Percentiles rank a stretch among this genome's conserved stretches.
These are phyloP conservation scores for Leiothrix lutea DNA, from an alignment of 2,113 vertebrate species.

Conservation along the genomic window DNA sequence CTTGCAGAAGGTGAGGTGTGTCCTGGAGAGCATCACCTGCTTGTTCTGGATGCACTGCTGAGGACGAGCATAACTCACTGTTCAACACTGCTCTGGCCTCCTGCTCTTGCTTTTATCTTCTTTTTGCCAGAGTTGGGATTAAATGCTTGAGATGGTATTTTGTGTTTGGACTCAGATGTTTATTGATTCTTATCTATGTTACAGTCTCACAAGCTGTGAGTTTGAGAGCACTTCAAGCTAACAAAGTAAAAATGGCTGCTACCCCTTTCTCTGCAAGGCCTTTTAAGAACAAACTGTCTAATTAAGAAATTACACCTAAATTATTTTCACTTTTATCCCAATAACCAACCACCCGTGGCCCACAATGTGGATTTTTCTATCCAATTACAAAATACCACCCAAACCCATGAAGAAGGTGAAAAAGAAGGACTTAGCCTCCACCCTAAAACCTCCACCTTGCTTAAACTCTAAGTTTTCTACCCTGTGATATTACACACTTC, in stretches of 20 bases:
- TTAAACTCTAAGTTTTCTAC: neutral
- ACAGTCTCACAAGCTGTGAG: neutral
- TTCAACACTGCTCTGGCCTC: neutral
- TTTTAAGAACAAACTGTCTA: neutral
- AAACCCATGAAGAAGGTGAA: neutral
- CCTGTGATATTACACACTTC: neutral
- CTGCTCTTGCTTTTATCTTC: neutral
- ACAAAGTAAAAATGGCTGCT: neutral
- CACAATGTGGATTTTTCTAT: neutral
- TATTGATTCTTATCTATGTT: neutral
- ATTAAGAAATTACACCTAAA: neutral
- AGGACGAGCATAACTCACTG: fast-evolving
- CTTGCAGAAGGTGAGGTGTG: fast-evolving
- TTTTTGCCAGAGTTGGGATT: neutral
- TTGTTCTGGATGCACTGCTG: neutral
- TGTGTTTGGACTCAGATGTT: neutral
- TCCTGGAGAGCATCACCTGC: neutral
- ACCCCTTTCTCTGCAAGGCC: too few species aligned
- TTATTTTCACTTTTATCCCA: neutral
- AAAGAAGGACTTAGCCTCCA: neutral
- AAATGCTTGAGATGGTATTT: neutral
- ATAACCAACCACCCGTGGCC: neutral
- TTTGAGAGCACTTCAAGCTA: neutral
- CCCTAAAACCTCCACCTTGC: neutral
- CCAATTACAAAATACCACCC: neutral